Evolutionary conservation across 1,140 invertebrate genomes (phyloP).

Genomic region (Drosophila nigrodunni): DNA sequence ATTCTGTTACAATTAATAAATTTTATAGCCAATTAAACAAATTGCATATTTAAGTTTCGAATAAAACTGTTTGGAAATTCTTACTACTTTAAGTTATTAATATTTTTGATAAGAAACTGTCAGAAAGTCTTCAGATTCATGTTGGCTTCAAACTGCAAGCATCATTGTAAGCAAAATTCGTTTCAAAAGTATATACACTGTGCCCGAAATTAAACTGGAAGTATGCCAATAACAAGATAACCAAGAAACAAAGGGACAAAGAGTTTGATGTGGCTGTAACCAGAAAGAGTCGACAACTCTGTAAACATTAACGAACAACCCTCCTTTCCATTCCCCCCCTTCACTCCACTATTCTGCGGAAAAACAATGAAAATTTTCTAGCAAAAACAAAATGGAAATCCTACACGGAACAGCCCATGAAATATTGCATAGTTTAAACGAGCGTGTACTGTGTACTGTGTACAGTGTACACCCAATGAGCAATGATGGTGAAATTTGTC

Average conservation of each 20-base stretch:
- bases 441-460: slow-evolving; percentile 12
- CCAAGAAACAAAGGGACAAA: slow-evolving; percentile 19
- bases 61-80: too few species aligned
- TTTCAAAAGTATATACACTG: not conserved
- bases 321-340: too few species aligned
- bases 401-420: slow-evolving; percentile 49
- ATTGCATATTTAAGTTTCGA: too few species aligned
- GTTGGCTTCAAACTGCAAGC: not conserved
- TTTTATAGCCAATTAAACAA: too few species aligned
- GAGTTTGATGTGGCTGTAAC: not conserved
- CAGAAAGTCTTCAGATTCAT: too few species aligned
- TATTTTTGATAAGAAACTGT: too few species aligned
- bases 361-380: slow-evolving; percentile 20
- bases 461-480: slow-evolving; percentile 34
- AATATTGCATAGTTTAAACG: slow-evolving; percentile 70
- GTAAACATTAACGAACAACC: slow-evolving; percentile 38
- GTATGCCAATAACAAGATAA: slow-evolving; percentile 26
- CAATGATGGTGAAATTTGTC: slow-evolving; percentile 68
- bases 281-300: slow-evolving; percentile 10
- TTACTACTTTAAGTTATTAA: too few species aligned
- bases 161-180: not conserved
- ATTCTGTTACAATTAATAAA: too few species aligned
- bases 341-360: not conserved
- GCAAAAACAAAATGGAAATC: slow-evolving; percentile 43
- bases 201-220: slow-evolving; percentile 7